Base-by-base conservation (phyloP, 1,140 invertebrate species). In the Drosophila kanapiae region DNA sequence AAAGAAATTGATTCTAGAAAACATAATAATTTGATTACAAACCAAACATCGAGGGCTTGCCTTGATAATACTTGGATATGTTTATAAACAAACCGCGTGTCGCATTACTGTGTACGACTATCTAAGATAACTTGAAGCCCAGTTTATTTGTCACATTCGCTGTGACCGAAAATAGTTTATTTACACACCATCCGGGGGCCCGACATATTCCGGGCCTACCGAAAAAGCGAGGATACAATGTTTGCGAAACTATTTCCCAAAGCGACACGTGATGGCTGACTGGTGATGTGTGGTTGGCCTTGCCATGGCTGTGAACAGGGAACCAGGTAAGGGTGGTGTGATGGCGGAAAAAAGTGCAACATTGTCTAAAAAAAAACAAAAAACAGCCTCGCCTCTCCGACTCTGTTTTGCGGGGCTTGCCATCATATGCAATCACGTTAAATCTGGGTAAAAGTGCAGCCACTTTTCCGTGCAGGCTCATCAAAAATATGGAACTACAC, bases 391-490 rank as follows among this genome's bases (percentile, higher is more conserved):
- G 4, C 31, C 23, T 31, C 68, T 31, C 29, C 35, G 13, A 23
- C 40, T 14, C 29, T 14, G 23, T 60, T 23, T n/a, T 6, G 40
- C n/a, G 40, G 40, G 18, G n/a, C 48, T n/a, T 14, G 31, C 37
- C 47, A 51, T 56, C 56, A 69, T 60, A 49, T 61, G 72, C 80
- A 83, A 83, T 83, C 80, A 83, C 80, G 80, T 80, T 72, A 84
- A 77, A 80, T 84, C 68, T 65, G 71, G 60, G 43, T n/a, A 51
- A 67, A 78, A 78, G 68, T 72, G 59, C 81, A 80, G 67, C 56
- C 77, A 83, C 80, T 84, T 82, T 82, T 58, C 63, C 65, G 56
- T 65, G 61, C 75, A 33, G 49, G 42, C 61, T 83, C 81, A 82
- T 80, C 71, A 82, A 83, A 80, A 79, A 69, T 51, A 75, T 75